A percentile compares a stretch with the other conserved stretches of the same genome.
Evolutionary conservation across 2,113 vertebrate genomes (phyloP).

Genomic region (crab-eating macaque (Macaca fascicularis)): DNA sequence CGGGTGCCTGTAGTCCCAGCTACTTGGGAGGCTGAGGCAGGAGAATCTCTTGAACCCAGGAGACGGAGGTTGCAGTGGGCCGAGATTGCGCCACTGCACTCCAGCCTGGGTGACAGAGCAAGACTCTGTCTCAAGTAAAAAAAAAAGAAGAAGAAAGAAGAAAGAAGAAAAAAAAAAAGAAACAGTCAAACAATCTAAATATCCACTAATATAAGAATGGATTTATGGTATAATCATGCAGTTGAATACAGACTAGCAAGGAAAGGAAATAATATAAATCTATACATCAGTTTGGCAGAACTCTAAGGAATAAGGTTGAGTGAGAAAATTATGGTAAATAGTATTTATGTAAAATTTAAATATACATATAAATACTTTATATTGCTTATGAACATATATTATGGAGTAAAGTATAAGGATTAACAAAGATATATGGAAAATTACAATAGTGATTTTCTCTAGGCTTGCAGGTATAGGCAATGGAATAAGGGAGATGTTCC

Average conservation of each 20-base stretch:
- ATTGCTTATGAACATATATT: not conserved
- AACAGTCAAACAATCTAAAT: not conserved
- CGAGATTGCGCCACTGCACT: no score
- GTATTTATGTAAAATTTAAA: not conserved
- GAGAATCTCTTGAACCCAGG: no score
- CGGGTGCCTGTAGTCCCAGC: no score
- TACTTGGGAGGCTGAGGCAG: no score
- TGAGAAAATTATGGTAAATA: constrained; percentile 1
- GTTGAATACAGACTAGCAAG: not conserved
- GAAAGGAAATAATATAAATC: not conserved
- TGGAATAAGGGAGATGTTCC: not conserved
- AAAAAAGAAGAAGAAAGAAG: no score
- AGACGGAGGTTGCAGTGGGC: no score
- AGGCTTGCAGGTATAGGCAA: not conserved
- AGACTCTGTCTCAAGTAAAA: no score
- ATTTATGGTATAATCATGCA: not conserved
- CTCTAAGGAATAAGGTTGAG: not conserved
- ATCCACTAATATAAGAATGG: not conserved
- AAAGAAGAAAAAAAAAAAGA: no score
- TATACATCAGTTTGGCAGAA: not conserved
- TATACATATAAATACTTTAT: not conserved
- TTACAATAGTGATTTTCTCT: not conserved
- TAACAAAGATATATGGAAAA: not conserved
- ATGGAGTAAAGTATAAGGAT: not conserved
- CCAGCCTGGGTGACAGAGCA: no score